phyloP scores from a whole-genome alignment of 1,140 invertebrate species.

The Zaprionus nigranus region DNA sequence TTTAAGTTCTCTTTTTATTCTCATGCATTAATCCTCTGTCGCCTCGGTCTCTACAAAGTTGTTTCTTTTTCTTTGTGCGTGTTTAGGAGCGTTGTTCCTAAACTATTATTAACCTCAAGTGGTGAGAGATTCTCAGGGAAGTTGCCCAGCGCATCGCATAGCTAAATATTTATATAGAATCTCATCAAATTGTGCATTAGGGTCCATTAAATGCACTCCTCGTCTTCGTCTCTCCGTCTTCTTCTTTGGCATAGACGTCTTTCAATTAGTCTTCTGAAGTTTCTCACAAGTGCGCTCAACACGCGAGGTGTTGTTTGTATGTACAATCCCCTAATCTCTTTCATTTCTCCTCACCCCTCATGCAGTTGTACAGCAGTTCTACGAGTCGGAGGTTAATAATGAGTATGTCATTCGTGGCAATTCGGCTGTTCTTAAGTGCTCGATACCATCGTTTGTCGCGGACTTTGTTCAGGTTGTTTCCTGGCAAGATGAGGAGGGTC shows the following conservation, averaged over 20 bases:
- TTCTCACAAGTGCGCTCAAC: slow-evolving; percentile 64
- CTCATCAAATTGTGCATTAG: slow-evolving; percentile 61
- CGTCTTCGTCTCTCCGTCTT: neutral
- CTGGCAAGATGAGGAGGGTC: slow-evolving; percentile 88
- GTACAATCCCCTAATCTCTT: slow-evolving; percentile 20
- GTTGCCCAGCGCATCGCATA: slow-evolving; percentile 31
- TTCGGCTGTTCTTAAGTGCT: slow-evolving; percentile 88
- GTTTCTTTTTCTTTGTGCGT: slow-evolving; percentile 51
- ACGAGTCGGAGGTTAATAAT: slow-evolving; percentile 92
- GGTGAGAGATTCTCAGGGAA: slow-evolving; percentile 66
- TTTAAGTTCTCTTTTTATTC: slow-evolving; percentile 40
- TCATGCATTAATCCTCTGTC: slow-evolving; percentile 39
- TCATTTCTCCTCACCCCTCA: slow-evolving; percentile 3
- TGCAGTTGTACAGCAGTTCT: slow-evolving; percentile 91
- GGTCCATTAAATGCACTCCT: slow-evolving; percentile 58
- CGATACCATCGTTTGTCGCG: slow-evolving; percentile 89
- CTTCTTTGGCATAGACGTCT: slow-evolving; percentile 37
- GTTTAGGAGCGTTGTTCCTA: slow-evolving; percentile 61
- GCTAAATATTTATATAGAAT: slow-evolving; percentile 40
- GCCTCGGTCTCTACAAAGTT: slow-evolving; percentile 15
- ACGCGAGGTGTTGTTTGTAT: slow-evolving; percentile 54
- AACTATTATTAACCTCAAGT: slow-evolving; percentile 64
- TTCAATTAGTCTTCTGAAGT: slow-evolving; percentile 65
- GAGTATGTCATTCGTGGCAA: slow-evolving; percentile 89
- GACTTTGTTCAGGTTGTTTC: slow-evolving; percentile 88